Evolutionary conservation across 2,797 vertebrate genomes (phyloP).

Genomic region (Allobates femoralis): DNA sequence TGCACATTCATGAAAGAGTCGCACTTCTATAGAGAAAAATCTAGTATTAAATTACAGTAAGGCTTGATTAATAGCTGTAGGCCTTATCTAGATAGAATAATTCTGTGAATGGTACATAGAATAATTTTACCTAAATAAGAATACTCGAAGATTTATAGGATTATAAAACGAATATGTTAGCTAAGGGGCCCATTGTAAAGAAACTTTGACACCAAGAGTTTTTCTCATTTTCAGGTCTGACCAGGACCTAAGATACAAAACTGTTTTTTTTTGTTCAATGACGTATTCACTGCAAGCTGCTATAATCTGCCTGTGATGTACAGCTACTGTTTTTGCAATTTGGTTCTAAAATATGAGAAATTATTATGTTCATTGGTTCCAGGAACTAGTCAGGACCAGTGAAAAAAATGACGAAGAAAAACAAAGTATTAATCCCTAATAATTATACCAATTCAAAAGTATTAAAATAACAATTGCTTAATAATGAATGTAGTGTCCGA

Average conservation of each 20-base stretch:
- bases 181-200: too few relatives aligned
- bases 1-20: neutral
- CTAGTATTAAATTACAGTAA: neutral
- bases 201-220: too few relatives aligned
- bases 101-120: too few relatives aligned
- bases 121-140: too few relatives aligned
- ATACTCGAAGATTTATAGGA: too few relatives aligned
- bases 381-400: neutral
- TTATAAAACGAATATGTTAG: too few relatives aligned
- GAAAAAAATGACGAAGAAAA: neutral
- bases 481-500: neutral
- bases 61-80: too few relatives aligned
- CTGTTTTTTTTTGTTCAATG: too few relatives aligned
- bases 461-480: neutral
- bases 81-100: too few relatives aligned
- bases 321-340: neutral
- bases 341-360: neutral
- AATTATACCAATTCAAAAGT: neutral
- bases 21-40: neutral
- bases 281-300: neutral
- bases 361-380: neutral
- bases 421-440: neutral
- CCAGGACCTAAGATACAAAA: too few relatives aligned
- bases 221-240: too few relatives aligned
- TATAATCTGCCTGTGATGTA: neutral